phyloP scores from a whole-genome alignment of 2,888 invertebrate species.

The Eristalinus sepulchralis region DNA sequence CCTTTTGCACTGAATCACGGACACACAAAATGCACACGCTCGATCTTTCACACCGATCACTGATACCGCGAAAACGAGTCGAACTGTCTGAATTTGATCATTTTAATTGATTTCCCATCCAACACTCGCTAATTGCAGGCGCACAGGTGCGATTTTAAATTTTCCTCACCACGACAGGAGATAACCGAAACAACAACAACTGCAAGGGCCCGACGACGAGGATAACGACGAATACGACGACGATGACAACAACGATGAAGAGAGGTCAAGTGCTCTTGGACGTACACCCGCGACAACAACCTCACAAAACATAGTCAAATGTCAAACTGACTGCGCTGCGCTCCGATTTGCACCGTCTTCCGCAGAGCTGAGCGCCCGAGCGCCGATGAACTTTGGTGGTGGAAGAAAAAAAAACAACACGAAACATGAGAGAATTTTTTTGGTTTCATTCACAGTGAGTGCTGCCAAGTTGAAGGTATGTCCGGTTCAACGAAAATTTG shows the following conservation, averaged over 20 bases:
- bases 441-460: background rate
- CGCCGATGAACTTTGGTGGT: background rate
- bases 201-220: background rate
- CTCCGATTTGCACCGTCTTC: slow-evolving; percentile 37
- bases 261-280: slow-evolving; percentile 44
- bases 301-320: slow-evolving; percentile 55
- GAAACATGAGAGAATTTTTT: slow-evolving; percentile 1
- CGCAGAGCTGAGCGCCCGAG: background rate
- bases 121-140: slow-evolving; percentile 40
- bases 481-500: background rate
- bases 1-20: background rate
- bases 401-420: background rate
- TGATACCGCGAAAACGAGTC: background rate
- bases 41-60: background rate
- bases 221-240: slow-evolving; percentile 8
- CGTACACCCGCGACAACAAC: slow-evolving; percentile 5
- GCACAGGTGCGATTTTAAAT: slow-evolving; percentile 28
- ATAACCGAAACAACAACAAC: slow-evolving; percentile 2
- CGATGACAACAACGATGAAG: slow-evolving; percentile 1
- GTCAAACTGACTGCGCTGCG: slow-evolving; percentile 60
- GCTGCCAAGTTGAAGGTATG: slow-evolving; percentile 8
- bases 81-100: slow-evolving; percentile 49
- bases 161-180: slow-evolving; percentile 25
- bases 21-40: background rate
- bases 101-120: slow-evolving; percentile 40